Evolutionary conservation across 2,888 invertebrate genomes (phyloP), one percentile per base, ranked within the genome.

Genomic region (Drymonia ruficornis): DNA sequence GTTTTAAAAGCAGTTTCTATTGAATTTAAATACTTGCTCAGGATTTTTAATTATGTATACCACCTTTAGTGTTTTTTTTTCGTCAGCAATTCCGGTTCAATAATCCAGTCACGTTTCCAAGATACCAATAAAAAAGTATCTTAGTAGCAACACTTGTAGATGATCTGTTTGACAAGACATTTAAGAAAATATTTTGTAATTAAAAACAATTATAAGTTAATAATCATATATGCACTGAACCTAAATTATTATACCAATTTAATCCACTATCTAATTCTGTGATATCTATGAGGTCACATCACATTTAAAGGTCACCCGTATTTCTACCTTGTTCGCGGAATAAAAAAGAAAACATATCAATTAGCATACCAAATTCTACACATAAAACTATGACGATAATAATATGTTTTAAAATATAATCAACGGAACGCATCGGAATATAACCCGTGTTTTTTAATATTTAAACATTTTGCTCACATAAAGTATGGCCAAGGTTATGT

Each of bases 401-500:
- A 15, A 23, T 38, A n/a, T 15, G 38, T 38, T 38, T 7, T n/a
- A 38, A 38, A 38, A 13, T 38, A 38, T 11, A 42, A 42, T 8
- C 42, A 59, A 56, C 23, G 23, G 23, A 23, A 2, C 23, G 4
- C 23, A 23, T 23, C 23, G 0, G 23, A 23, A 23, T 23, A 23
- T 23, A 23, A 23, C 56, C 45, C 52, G 43, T 63, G 55, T 64
- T 62, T 61, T 56, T 53, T 65, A 63, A 66, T 59, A 57, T 60
- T 40, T 38, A 29, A 46, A 18, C n/a, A 8, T 19, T 12, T 23
- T 54, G 42, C 46, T 48, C 15, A 47, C 18, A 31, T 50, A 9
- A 19, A 40, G 8, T 19, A 50, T 19, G 31, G 6, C 50, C 69
- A 76, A 77, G 77, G 76, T 65, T 55, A 47, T 54, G 53, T 76